phyloP scores from a whole-genome alignment of 1,140 invertebrate species.

The Wasmannia auropunctata region DNA sequence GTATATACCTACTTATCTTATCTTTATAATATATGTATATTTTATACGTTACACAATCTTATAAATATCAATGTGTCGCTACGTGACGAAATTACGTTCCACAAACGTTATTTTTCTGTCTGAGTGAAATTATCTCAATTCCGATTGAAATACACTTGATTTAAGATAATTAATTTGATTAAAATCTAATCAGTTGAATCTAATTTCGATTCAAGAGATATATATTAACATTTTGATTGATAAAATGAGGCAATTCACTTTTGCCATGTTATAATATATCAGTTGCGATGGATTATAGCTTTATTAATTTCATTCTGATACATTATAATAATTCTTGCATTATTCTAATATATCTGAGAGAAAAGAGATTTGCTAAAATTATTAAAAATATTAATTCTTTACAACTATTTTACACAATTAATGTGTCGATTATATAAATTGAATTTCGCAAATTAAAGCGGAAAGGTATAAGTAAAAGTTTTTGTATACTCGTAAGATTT shows the following conservation, averaged over 20 bases:
- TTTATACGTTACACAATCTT: neutral
- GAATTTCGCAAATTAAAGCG: neutral
- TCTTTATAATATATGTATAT: neutral
- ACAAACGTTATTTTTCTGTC: neutral
- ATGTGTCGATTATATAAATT: neutral
- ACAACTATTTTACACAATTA: neutral
- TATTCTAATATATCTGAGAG: neutral
- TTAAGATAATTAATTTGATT: conserved; percentile 10
- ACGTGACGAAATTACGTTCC: neutral
- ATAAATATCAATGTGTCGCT: neutral
- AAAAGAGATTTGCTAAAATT: neutral
- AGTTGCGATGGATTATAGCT: neutral
- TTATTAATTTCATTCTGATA: neutral
- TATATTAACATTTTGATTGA: too few relatives aligned
- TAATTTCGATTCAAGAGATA: neutral
- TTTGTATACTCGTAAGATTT: neutral
- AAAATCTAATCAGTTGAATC: neutral
- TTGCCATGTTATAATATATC: neutral
- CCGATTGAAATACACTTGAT: neutral
- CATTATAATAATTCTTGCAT: neutral
- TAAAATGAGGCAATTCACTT: too few relatives aligned
- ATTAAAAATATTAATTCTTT: neutral
- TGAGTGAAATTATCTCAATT: neutral
- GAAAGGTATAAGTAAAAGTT: neutral
- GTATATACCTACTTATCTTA: neutral